Conservation (phyloP, 2,113 vertebrate species). For the Todiramphus chloris region DNA sequence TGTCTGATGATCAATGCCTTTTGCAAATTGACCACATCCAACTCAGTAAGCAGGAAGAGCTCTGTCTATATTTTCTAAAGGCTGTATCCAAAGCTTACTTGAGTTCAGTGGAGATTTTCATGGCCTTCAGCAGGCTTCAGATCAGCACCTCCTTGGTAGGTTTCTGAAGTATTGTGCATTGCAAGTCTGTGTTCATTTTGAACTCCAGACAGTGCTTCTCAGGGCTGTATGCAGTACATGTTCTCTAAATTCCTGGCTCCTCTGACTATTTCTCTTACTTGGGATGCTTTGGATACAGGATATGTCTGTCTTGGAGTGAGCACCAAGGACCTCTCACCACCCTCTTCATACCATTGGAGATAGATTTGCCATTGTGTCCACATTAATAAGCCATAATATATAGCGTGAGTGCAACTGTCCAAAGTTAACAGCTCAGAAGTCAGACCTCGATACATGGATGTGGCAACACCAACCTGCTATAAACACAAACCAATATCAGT, state of each 20-base stretch:
- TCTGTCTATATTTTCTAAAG: background rate
- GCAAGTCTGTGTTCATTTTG: background rate
- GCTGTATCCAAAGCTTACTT: background rate
- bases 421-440: background rate
- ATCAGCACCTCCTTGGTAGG: fast-evolving
- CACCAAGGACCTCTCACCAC: background rate
- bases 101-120: background rate
- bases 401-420: background rate
- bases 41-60: background rate
- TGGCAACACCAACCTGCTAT: background rate
- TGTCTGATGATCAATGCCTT: background rate
- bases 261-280: background rate
- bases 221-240: background rate
- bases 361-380: background rate
- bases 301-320: background rate
- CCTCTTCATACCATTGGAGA: fast-evolving
- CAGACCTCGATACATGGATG: fast-evolving
- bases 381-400: background rate
- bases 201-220: background rate
- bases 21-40: background rate
- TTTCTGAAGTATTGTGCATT: background rate
- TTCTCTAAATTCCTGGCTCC: background rate
- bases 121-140: background rate
- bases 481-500: fast-evolving
- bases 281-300: background rate